Evolutionary conservation across 2,113 vertebrate species (phyloP), one percentile per base, ranked within the genome.

Genomic region (Etia nguti): DNA sequence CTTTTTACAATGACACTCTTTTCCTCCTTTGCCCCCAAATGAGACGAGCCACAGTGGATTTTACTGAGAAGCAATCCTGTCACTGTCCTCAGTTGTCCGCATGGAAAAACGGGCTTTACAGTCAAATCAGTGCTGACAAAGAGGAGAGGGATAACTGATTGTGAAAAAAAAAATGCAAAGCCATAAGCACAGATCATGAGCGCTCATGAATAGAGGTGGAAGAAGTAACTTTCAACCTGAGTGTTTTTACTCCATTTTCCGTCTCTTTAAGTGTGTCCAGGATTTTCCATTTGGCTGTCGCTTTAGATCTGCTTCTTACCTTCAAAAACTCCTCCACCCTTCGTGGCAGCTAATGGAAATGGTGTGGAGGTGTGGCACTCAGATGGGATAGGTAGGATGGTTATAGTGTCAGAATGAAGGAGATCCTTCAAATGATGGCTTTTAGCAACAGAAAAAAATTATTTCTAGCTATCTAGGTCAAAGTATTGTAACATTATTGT

Each of bases 251-350:
- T 87, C 24, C 9, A 29, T 31, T 52, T 92, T 62, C 31, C 6
- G 3, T 86, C 57, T 82, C 73, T 88, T 60, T 56, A 85, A 90
- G 90, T 88, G 92, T 90, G 84, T 90, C 80, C 75, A 83, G 86
- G 79, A 85, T 60, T 90, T 93, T 93, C 92, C 93, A 91, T 92
- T 90, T 91, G 85, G 79, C 90, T 91, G 91, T 92, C 90, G 81
- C 88, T 81, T 85, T 56, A 75, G 77, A 86, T 92, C 77, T 65
- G 36, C 46, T 77, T 94, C 87, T 56, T 65, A 83, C 89, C 57
- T 84, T 62, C 18, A 7, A 68, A 46, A 90, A 79, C 31, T 82
- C 84, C 36, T 92, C 80, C 55, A 18, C 62, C 81, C 82, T 62
- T 82, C 26, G 10, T 73, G 75, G 80, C 80, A 89, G 89, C 84